Percentiles rank a stretch among this genome's conserved stretches.
Conservation (phyloP, 2,113 vertebrate genomes). For the Sinocyclocheilus grahami region DNA sequence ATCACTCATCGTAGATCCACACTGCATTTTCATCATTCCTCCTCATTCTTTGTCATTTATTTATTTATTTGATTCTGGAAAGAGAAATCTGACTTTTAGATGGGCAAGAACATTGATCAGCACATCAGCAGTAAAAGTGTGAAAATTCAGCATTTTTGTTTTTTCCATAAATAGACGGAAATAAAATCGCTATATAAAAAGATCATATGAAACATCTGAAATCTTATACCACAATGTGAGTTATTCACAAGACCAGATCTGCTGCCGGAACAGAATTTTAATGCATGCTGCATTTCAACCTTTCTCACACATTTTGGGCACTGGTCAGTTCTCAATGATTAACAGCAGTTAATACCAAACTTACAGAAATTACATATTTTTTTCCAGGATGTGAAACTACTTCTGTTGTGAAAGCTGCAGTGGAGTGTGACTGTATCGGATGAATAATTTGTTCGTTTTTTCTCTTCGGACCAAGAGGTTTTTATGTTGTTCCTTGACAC, state of each 20-base stretch:
- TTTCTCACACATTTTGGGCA: conserved; percentile 52
- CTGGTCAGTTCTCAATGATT: conserved; percentile 53
- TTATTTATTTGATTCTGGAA: too few species aligned
- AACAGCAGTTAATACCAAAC: conserved; percentile 61
- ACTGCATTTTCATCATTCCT: too few species aligned
- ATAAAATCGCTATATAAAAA: neutral
- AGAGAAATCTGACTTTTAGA: too few species aligned
- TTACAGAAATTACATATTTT: conserved; percentile 58
- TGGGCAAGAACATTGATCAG: too few species aligned
- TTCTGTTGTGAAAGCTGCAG: conserved; percentile 52
- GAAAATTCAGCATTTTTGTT: too few species aligned
- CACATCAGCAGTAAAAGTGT: too few species aligned
- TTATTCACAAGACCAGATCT: neutral
- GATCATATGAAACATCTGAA: neutral
- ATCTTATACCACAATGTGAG: neutral
- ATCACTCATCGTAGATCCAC: too few species aligned
- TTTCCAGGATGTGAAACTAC: conserved; percentile 60
- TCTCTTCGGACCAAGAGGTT: conserved; percentile 12
- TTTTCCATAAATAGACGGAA: too few species aligned
- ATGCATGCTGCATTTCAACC: conserved; percentile 17
- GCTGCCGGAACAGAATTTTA: conserved; percentile 16
- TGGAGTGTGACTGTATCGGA: conserved; percentile 50
- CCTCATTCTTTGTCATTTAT: too few species aligned
- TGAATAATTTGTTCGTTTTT: conserved; percentile 50
- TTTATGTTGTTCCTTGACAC: neutral